Percentiles rank a stretch among this genome's conserved stretches.
Conservation (phyloP, 2,888 invertebrate species). For the Epirrita christyi region DNA sequence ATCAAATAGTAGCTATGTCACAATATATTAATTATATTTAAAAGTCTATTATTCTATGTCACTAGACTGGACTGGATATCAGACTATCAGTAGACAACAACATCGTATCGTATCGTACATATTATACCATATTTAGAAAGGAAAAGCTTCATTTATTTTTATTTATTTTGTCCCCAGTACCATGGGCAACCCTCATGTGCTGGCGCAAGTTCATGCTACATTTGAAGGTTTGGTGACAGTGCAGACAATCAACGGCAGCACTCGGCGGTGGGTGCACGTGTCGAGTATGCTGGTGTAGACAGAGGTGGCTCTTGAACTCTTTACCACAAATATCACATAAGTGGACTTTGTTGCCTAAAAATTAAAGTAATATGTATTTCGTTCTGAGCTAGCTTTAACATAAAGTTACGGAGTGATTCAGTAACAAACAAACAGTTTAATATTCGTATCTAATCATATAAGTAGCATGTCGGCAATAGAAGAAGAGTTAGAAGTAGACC, state of each 20-base stretch:
- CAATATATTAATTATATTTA: no score
- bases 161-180: background rate
- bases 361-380: background rate
- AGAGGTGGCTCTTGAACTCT: slow-evolving; percentile 51
- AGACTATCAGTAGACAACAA: no score
- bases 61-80: no score
- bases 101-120: no score
- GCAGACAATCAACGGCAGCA: slow-evolving; percentile 49
- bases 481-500: background rate
- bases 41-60: no score
- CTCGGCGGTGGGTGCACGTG: slow-evolving; percentile 53
- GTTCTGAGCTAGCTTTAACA: no score
- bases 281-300: slow-evolving; percentile 53
- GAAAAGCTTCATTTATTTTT: background rate
- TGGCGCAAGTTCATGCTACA: background rate
- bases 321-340: slow-evolving; percentile 49
- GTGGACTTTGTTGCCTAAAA: slow-evolving; percentile 49
- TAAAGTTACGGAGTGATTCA: no score
- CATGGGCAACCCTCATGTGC: background rate
- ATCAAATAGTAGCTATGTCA: no score
- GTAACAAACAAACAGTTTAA: no score
- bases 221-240: slow-evolving; percentile 34
- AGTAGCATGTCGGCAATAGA: background rate
- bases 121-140: background rate
- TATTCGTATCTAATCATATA: no score